These are phyloP conservation scores for Casuarius casuarius DNA, from an alignment of 2,113 vertebrate genomes.

Conservation along the genomic window DNA sequence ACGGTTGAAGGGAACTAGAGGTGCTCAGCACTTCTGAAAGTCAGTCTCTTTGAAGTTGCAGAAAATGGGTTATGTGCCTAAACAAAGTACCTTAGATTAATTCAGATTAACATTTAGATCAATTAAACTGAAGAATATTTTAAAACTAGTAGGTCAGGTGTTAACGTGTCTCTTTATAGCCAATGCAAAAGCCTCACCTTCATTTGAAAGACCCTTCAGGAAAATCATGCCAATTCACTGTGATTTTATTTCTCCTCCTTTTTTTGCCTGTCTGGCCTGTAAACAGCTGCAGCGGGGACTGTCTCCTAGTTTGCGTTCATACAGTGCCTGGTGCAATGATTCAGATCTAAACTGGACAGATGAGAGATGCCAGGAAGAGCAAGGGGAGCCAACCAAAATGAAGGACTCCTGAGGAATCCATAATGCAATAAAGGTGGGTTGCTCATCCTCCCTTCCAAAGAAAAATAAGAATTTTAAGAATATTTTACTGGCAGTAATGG, in stretches of 20 bases:
- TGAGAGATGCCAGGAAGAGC: background rate
- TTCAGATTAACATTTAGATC: background rate
- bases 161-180: background rate
- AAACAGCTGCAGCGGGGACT: fast-evolving
- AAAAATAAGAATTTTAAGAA: background rate
- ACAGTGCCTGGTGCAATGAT: background rate
- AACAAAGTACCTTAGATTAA: fast-evolving
- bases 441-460: background rate
- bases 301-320: background rate
- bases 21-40: background rate
- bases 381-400: fast-evolving
- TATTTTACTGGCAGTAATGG: background rate
- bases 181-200: background rate
- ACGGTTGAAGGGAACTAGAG: fast-evolving
- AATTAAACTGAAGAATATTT: background rate
- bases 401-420: background rate
- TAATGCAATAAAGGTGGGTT: background rate
- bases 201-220: background rate
- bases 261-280: background rate
- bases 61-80: background rate
- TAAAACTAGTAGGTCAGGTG: background rate
- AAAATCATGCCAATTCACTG: background rate
- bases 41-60: background rate
- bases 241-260: background rate
- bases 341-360: background rate